These are phyloP conservation scores for Oikopleura albicans DNA, from an alignment of 23 tunicate species.

Conservation along the genomic window DNA sequence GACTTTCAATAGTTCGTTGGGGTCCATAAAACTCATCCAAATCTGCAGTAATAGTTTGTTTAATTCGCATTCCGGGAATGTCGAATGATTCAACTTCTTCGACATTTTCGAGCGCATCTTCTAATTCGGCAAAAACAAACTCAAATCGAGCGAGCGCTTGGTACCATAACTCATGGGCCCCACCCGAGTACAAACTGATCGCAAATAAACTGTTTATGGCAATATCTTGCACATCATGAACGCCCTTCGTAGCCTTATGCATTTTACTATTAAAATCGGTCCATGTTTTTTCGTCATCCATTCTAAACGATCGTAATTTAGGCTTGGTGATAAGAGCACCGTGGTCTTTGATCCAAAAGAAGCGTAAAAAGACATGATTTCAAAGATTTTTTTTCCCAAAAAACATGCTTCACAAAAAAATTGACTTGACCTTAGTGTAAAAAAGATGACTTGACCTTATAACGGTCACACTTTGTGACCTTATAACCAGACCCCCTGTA, in stretches of 20 bases:
- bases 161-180: background rate
- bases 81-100: background rate
- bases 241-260: background rate
- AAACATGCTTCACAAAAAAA: too few species aligned
- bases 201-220: constrained; percentile 1
- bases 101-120: background rate
- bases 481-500: too few species aligned
- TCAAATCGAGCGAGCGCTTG: background rate
- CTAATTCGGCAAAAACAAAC: background rate
- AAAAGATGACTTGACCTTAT: too few species aligned
- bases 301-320: background rate
- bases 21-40: background rate
- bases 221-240: constrained; percentile 8
- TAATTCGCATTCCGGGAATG: background rate
- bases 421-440: too few species aligned
- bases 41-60: background rate
- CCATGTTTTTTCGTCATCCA: constrained; percentile 8
- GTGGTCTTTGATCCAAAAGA: too few species aligned
- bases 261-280: background rate
- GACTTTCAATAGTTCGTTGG: background rate
- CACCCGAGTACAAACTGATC: background rate
- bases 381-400: too few species aligned
- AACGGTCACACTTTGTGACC: too few species aligned
- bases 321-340: too few species aligned
- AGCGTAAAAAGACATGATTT: too few species aligned